Base-by-base conservation (phyloP, 2,113 vertebrate genomes). In the Trachemys scripta region DNA sequence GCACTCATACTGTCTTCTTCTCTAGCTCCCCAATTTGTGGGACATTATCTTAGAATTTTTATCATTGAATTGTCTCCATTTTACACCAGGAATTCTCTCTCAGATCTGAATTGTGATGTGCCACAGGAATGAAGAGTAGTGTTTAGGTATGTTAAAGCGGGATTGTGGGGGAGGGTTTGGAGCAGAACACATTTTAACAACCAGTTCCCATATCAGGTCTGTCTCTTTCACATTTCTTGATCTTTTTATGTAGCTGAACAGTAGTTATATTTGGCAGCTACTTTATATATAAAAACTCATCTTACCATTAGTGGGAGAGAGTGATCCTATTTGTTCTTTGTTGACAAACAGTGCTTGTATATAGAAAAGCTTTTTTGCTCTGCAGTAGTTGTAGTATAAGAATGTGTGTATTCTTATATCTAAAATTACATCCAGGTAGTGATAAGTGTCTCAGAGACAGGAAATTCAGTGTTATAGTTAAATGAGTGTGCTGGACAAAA, bases 391-490 rank as follows among this genome's bases (percentile, higher is more conserved):
- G 10, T 83, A 51, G 4, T 54, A 1, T 54, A 51, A 87, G 35
- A 80, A 78, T 7, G 0, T 45, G 20, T 45, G 35, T 82, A 82
- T 95, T 88, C 6, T 62, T 90, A 50, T 56, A 85, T 59, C 20
- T 49, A 85, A n/a, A 81, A 76, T 65, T 59, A 38, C 50, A 82
- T 42, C 24, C 54, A 42, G 22, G 17, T 10, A 82, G n/a, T 35
- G 50, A 81, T 87, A 87, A 84, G 20, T 53, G 85, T 31, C 78
- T 91, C 29, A 86, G 42, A 38, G 10, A 49, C 69, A 72, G 80
- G 85, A 94, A 91, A 91, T 79, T 85, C 31, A 54, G 95, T 12
- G 5, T 88, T 62, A 89, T 84, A 38, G 90, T 49, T 86, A 84
- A 49, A 38, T 80, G 54, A 50, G 9, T 10, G 87, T 56, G 6